These are phyloP conservation scores for Nyctereutes procyonoides DNA, from an alignment of 2,113 vertebrate genomes.

Conservation along the genomic window DNA sequence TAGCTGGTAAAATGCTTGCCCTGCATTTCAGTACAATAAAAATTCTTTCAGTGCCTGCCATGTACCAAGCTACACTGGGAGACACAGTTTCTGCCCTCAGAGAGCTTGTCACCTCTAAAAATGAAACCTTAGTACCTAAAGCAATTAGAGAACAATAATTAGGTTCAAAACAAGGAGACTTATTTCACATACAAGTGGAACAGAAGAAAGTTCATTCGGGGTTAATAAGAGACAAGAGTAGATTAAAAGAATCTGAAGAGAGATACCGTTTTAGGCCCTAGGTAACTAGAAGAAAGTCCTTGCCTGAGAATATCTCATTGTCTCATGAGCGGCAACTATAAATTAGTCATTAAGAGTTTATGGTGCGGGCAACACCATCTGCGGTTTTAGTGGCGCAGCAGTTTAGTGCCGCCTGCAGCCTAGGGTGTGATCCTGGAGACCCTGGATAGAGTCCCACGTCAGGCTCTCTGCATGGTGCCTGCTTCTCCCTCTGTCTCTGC, in stretches of 20 bases:
- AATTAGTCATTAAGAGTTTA: background rate
- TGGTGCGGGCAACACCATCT: background rate
- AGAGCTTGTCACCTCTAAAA: slow-evolving; percentile 5
- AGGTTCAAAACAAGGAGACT: background rate
- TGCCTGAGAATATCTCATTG: background rate
- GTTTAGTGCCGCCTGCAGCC: no score
- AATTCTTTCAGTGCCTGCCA: slow-evolving; percentile 67
- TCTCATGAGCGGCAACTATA: background rate
- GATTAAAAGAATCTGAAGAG: background rate
- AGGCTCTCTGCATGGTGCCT: no score
- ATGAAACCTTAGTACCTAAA: slow-evolving; percentile 4
- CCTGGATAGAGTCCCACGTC: no score
- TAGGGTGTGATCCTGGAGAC: no score
- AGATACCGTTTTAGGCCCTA: background rate
- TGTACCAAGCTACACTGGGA: background rate
- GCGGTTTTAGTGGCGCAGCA: no score
- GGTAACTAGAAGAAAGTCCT: background rate
- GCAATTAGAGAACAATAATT: background rate
- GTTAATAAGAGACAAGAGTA: background rate
- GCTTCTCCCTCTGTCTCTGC: no score
- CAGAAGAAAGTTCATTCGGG: background rate
- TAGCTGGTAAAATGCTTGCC: slow-evolving; percentile 54
- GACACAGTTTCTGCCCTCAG: background rate
- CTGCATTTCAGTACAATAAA: slow-evolving; percentile 28
- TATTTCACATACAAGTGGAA: background rate